Percentiles rank a stretch among this genome's conserved stretches.
Conservation (phyloP, 2,113 vertebrate species). For the Notothenia coriiceps region DNA sequence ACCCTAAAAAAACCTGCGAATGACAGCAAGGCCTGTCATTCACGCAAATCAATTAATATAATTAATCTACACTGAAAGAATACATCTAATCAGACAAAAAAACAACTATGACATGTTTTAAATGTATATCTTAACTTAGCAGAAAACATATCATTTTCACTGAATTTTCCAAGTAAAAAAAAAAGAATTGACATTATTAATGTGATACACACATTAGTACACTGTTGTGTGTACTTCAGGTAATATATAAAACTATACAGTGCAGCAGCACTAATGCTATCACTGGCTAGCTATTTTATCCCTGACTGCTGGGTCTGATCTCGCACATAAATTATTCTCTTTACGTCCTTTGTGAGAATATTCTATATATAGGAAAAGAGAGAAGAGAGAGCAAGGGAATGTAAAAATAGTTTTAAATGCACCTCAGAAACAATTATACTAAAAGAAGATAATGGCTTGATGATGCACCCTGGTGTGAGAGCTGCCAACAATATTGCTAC, state of each 20-base stretch:
- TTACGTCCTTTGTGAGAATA: constrained; percentile 7
- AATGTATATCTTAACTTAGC: too few relatives aligned
- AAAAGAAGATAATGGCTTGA: constrained; percentile 12
- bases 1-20: too few relatives aligned
- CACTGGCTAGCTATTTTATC: constrained; percentile 18
- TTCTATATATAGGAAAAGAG: background rate
- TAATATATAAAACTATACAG: constrained; percentile 8
- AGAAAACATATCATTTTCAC: too few relatives aligned
- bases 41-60: background rate
- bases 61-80: background rate
- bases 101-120: too few relatives aligned
- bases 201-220: background rate
- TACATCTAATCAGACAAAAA: background rate
- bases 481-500: constrained; percentile 15
- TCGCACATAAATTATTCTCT: constrained; percentile 10
- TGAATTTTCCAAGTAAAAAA: too few relatives aligned
- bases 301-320: constrained; percentile 13
- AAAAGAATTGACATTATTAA: too few relatives aligned
- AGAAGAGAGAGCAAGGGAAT: background rate
- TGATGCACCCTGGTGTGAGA: background rate
- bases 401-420: background rate
- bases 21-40: background rate
- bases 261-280: constrained; percentile 16
- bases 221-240: background rate
- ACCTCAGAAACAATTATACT: background rate